phyloP scores from a whole-genome alignment of 2,888 invertebrate species.

The Mesoligia furuncula region DNA sequence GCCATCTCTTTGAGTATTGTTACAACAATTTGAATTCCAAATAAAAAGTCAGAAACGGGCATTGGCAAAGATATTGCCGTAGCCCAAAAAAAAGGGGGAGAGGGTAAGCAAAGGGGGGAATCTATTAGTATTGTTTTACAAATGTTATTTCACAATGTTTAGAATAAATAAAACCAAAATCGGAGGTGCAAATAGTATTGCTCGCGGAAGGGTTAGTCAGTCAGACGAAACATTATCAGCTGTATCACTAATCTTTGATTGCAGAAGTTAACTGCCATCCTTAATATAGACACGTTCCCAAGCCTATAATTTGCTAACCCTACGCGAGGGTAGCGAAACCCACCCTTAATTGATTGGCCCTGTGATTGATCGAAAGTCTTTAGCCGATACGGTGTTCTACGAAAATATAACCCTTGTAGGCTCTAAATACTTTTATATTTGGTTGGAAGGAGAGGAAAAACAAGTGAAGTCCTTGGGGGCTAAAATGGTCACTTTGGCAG shows the following conservation, averaged over 20 bases:
- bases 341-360: slow-evolving; percentile 63
- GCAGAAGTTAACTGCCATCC: background rate
- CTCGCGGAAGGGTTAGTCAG: no score
- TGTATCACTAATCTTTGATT: background rate
- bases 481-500: no score
- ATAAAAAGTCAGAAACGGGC: no score
- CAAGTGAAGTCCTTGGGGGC: background rate
- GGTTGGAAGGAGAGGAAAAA: background rate
- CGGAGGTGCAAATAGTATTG: no score
- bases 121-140: no score
- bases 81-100: no score
- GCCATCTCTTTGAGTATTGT: no score
- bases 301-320: slow-evolving; percentile 54
- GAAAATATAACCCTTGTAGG: slow-evolving; percentile 12
- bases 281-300: slow-evolving; percentile 16
- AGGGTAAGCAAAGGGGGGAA: no score
- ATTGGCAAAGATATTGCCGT: no score
- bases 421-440: slow-evolving; percentile 7
- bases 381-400: slow-evolving; percentile 38
- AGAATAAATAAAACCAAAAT: no score
- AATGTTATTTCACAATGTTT: no score
- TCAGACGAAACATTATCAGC: background rate
- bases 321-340: slow-evolving; percentile 46
- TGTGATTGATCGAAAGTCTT: slow-evolving; percentile 61
- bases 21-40: no score